Base-by-base conservation (phyloP, 2,888 invertebrate species). In the Orchesellides sinensis region DNA sequence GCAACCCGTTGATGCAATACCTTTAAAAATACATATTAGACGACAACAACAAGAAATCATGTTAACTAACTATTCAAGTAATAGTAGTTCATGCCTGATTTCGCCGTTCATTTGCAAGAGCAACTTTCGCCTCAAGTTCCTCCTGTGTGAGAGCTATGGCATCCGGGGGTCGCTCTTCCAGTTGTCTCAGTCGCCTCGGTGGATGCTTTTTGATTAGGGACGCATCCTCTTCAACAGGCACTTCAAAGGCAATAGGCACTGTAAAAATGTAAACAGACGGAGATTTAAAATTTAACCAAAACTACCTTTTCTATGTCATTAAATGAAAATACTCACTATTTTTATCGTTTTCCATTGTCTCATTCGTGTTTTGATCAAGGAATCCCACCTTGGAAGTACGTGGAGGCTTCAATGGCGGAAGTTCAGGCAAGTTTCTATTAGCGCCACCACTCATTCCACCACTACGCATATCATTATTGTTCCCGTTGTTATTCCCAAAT, bases 181-280 rank as follows among this genome's bases (percentile, higher is more conserved):
- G 65, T 66, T 86, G 83, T 80, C 86, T 84, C 25, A 87, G 81
- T 56, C 88, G 61, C 47, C 86, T 78, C 3, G 88, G 88, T 21
- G 88, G 88, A 83, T 88, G 88, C 32, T 83, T 77, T 59, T 87
- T 86, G 25, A 88, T 87, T 45, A 88, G 63, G 25, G 85, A 85
- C 29, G 74, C 83, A 63, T 75, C 66, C 29, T 86, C 86, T n/a
- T 83, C 86, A 40, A n/a, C 86, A 61, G 88, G 87, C 49, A 88
- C 88, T 84, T 88, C 88, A 83, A 88, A 88, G 14, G 88, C 88
- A 47, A 88, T 59, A 29, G 88, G 88, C 65, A 83, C 86, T 88
- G 52, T n/a, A 21, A 47, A 27, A 79, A 27, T 52, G n/a, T n/a
- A n/a, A n/a, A n/a, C n/a, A n/a, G n/a, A 45, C 49, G 17, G 19